Percentiles rank a stretch among this genome's conserved stretches.
phyloP scores from a whole-genome alignment of 1,140 invertebrate genomes.

The Acromyrmex echinatior region DNA sequence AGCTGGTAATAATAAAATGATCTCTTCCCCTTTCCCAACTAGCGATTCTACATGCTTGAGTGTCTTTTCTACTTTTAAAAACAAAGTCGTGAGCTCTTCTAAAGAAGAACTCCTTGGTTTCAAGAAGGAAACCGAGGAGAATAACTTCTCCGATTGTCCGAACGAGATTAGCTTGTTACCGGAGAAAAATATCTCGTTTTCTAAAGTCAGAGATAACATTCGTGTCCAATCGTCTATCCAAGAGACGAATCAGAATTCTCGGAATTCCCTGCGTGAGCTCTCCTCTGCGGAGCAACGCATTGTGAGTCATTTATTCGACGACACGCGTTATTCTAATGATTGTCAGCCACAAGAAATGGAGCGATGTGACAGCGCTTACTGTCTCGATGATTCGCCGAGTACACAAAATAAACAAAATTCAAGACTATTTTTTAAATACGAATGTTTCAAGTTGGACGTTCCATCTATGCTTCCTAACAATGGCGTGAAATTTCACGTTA shows the following conservation, averaged over 20 bases:
- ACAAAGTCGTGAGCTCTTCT: neutral
- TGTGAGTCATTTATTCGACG: neutral
- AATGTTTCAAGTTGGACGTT: neutral
- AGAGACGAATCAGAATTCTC: conserved; percentile 81
- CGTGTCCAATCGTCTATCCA: conserved; percentile 40
- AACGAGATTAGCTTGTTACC: neutral
- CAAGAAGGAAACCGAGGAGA: neutral
- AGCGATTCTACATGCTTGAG: neutral
- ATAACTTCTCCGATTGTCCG: neutral
- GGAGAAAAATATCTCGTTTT: neutral
- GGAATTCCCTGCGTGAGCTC: conserved; percentile 77
- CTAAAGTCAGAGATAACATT: neutral
- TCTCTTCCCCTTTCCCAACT: neutral
- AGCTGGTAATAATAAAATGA: neutral
- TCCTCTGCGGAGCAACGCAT: neutral
- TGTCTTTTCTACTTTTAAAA: neutral
- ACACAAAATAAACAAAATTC: conserved; percentile 77
- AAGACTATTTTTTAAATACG: conserved; percentile 75
- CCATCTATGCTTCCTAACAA: neutral
- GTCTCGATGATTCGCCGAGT: conserved; percentile 71
- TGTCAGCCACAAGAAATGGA: neutral
- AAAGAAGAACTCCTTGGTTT: neutral
- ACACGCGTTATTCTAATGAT: neutral
- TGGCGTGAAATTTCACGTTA: neutral
- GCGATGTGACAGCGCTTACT: neutral